Evolutionary conservation across 2,888 invertebrate species (phyloP), one percentile per base, ranked within the genome.

Genomic region (Lacanobia oleracea): DNA sequence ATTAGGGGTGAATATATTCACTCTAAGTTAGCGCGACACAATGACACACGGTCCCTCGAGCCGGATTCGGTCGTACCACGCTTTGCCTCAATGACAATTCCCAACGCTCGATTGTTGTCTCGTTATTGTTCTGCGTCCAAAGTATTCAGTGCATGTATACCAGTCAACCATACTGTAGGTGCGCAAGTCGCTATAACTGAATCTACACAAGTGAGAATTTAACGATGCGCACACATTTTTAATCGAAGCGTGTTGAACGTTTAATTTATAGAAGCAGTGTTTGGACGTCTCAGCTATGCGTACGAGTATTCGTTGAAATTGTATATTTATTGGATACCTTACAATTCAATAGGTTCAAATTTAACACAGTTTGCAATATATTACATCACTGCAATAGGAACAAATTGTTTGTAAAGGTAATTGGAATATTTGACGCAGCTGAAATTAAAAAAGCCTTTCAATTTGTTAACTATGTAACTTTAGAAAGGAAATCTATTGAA

Each of bases 111-210:
- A 87, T 88, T 88, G 89, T 90, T 86, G 84, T 88, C 84, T 83
- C 86, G 75, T 83, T 88, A 91, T 91, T 92, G 91, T 91, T 90
- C 88, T 86, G 83, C 81, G 80, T 68, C 69, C 83, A 84, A 73
- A 85, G 87, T 88, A 91, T 92, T 92, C 89, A 91, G 93, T 91
- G 91, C 92, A 87, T 92, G 92, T 84, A 90, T 78, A 83, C 90
- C 89, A 91, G 87, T 92, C 90, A 91, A 88, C 89, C 92, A 88
- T 89, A 82, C 74, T 84, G 67, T 75, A 60, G 72, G 64, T 70
- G 50, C 48, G 59, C 63, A 66, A 70, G 61, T 63, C 33, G 65
- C 71, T 75, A 61, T 79, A 73, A 60, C 66, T 75, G 65, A 77
- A 74, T 75, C 40, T 65, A 57, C 48, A 66, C 68, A 27, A 67